Evolutionary conservation across 2,888 invertebrate genomes (phyloP), one percentile per base, ranked within the genome.

Genomic region (Leptodirus hochenwartii): DNA sequence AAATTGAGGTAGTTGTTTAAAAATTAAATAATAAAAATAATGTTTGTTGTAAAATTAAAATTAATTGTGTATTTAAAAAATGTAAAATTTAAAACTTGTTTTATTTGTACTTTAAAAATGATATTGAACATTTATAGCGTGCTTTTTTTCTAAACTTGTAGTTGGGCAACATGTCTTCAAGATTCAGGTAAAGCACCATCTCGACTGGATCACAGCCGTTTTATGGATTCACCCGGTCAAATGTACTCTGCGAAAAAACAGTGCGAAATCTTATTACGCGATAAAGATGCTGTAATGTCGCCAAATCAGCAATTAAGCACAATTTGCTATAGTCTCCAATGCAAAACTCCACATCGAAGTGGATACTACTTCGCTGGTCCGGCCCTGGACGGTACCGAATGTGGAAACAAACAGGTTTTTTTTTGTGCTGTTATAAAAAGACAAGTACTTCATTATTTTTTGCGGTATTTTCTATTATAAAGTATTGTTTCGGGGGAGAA

Each of bases 321-420:
- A 16, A 60, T 67, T 35, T 81, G 80, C 47, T 60, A 64, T 33
- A 73, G 71, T 50, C 56, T 80, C 27, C 66, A 70, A 39, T 81
- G 80, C 46, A 65, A 69, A 44, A 69, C 73, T 11, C 78, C 79
- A 17, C 70, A 74, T 45, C 63, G 74, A 28, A 66, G 68, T 34
- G 79, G 78, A 8, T 75, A 66, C 54, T 80, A 76, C 50, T 70
- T 69, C 47, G 73, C 80, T 2, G 81, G 81, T 1, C 82, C 82
- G 1, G 82, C 82, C n/a, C 53, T 84, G 16, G 79, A 81, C 36
- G 82, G 82, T 25, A 82, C 81, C 1, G 52, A 64, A 12, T 84
- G 82, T 47, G 78, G 74, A 6, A 48, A 51, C 1, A 58, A 58
- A 34, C 68, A 62, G 59, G 75, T 75, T 27, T 10, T 8, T n/a